Conservation (phyloP, 1,140 invertebrate genomes). For the Carposina sasakii region DNA sequence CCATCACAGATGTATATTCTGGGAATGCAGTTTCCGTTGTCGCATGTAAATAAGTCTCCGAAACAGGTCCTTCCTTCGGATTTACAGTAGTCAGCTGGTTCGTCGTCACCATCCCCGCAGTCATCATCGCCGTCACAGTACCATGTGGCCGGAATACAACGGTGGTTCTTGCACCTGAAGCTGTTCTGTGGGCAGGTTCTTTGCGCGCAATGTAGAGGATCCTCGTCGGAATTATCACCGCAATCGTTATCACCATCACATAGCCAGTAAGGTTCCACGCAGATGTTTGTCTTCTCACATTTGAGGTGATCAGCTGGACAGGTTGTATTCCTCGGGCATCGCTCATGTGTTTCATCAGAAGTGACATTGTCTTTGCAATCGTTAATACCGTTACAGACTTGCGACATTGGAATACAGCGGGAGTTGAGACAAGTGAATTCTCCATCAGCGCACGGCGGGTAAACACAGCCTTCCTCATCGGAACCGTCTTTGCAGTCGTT, state of each 20-base stretch:
- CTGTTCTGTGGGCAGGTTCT: slow-evolving; percentile 92
- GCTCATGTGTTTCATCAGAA: slow-evolving; percentile 90
- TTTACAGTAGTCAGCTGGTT: slow-evolving; percentile 93
- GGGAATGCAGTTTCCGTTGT: slow-evolving; percentile 97
- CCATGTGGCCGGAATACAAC: slow-evolving; percentile 94
- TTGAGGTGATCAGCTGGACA: slow-evolving; percentile 91
- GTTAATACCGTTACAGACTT: slow-evolving; percentile 94
- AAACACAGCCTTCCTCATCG: slow-evolving; percentile 93
- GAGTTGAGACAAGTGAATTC: slow-evolving; percentile 96
- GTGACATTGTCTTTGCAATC: slow-evolving; percentile 95
- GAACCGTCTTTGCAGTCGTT: slow-evolving; percentile 96
- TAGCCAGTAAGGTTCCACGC: slow-evolving; percentile 95
- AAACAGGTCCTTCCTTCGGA: slow-evolving; percentile 96
- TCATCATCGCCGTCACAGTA: slow-evolving; percentile 93
- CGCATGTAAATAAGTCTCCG: slow-evolving; percentile 95
- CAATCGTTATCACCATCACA: slow-evolving; percentile 96
- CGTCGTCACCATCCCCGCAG: slow-evolving; percentile 91
- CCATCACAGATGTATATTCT: slow-evolving; percentile 98
- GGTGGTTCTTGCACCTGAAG: slow-evolving; percentile 90
- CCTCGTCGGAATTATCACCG: slow-evolving; percentile 96
- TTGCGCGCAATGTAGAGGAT: slow-evolving; percentile 89
- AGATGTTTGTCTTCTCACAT: slow-evolving; percentile 95
- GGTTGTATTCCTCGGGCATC: slow-evolving; percentile 89
- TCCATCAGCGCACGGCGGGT: slow-evolving; percentile 90
- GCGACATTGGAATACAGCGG: slow-evolving; percentile 88